phyloP scores from a whole-genome alignment of 2,113 vertebrate species.

The Erythrolamprus reginae region DNA sequence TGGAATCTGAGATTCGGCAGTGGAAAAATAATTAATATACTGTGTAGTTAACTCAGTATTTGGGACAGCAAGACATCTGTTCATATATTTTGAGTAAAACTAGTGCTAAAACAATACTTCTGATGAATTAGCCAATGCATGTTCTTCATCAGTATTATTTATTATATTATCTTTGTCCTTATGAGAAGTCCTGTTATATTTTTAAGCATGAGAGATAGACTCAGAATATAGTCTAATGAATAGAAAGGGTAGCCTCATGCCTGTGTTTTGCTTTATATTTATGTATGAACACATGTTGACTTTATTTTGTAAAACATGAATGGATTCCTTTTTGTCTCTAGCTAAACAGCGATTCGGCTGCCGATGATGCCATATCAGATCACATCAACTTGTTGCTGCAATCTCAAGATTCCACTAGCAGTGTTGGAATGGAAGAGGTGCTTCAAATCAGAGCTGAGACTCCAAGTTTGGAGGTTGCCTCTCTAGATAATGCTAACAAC shows the following conservation, averaged over 20 bases:
- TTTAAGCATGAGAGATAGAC: neutral
- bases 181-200: neutral
- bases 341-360: conserved; percentile 85
- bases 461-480: conserved; percentile 83
- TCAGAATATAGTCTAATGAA: neutral
- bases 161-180: neutral
- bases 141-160: neutral
- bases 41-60: neutral
- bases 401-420: conserved; percentile 88
- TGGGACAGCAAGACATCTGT: neutral
- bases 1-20: neutral
- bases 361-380: conserved; percentile 81
- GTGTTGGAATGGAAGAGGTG: conserved; percentile 81
- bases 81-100: neutral
- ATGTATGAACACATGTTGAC: neutral
- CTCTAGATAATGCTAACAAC: conserved; percentile 93
- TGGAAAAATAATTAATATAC: neutral
- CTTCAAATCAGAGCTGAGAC: conserved; percentile 81
- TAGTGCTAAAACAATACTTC: neutral
- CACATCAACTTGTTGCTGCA: conserved; percentile 85
- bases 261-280: neutral
- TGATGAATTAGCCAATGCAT: neutral
- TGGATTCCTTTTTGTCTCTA: conserved; percentile 47
- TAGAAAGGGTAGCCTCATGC: neutral
- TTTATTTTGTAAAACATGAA: neutral